phyloP scores from a whole-genome alignment of 2,797 vertebrate genomes.

The Caiman crocodilus region DNA sequence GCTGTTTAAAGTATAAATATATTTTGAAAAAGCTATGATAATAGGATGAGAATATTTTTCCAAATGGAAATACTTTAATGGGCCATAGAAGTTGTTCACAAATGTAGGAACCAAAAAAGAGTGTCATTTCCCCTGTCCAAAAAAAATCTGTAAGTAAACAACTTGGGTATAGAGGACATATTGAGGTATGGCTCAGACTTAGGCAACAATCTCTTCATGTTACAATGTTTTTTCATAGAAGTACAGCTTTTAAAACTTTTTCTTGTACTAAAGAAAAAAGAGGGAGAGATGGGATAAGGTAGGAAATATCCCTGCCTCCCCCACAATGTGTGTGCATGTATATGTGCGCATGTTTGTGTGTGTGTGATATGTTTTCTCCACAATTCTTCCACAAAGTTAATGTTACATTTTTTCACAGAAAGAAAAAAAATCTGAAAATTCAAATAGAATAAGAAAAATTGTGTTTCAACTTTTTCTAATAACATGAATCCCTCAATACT shows the following conservation, averaged over 20 bases:
- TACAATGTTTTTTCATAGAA: no score
- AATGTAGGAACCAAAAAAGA: neutral
- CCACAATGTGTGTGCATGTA: no score
- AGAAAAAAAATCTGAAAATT: neutral
- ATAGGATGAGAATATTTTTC: neutral
- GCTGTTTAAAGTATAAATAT: slow-evolving; percentile 15
- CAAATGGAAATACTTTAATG: neutral
- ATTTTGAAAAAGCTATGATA: neutral
- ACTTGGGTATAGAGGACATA: no score
- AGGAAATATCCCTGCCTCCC: no score
- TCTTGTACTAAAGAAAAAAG: neutral
- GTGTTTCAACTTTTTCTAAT: neutral
- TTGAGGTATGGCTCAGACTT: no score
- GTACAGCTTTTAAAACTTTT: no score
- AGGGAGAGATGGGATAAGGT: no score
- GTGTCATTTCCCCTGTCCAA: neutral
- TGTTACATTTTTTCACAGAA: neutral
- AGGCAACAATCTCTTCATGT: no score
- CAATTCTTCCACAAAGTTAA: neutral
- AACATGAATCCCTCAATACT: neutral
- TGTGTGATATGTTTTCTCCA: neutral
- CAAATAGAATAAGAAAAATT: neutral
- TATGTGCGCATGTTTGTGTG: no score
- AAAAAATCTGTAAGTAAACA: no score
- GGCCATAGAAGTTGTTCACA: neutral